Evolutionary conservation across 2,113 vertebrate genomes (phyloP).

Genomic region (Alligator sinensis): DNA sequence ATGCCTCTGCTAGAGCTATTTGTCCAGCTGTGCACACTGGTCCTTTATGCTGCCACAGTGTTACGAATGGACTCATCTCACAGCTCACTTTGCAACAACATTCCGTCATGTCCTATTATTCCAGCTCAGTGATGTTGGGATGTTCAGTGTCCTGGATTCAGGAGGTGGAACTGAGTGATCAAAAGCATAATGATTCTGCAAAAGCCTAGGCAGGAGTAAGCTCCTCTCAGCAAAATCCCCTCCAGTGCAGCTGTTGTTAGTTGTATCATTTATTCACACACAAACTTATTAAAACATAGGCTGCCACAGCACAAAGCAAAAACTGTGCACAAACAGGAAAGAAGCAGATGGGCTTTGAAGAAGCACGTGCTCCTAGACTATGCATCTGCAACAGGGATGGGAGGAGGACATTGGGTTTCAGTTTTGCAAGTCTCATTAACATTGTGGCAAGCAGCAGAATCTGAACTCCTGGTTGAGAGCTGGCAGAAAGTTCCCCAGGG

Average conservation of each 20-base stretch:
- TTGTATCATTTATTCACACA: neutral
- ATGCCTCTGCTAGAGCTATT: neutral
- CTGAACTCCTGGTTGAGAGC: neutral
- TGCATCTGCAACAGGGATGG: neutral
- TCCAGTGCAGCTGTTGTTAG: neutral
- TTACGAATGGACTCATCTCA: no score
- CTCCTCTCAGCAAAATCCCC: neutral
- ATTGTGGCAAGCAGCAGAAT: neutral
- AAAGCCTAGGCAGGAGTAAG: neutral
- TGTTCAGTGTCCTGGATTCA: neutral
- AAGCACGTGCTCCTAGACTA: neutral
- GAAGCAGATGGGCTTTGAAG: neutral
- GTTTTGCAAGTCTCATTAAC: neutral
- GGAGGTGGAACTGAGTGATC: slow-evolving; percentile 3
- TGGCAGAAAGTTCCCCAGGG: neutral
- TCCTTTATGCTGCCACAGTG: no score
- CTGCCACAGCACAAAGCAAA: neutral
- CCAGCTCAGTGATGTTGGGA: neutral
- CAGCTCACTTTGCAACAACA: no score
- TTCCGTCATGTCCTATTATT: neutral
- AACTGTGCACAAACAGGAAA: neutral
- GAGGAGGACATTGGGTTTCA: neutral
- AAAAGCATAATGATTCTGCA: neutral
- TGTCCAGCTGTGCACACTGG: neutral
- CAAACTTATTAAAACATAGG: neutral